Percentiles rank a stretch among this genome's conserved stretches.
Conservation (phyloP, 2,888 invertebrate species). For the Pilophorus perplexus region DNA sequence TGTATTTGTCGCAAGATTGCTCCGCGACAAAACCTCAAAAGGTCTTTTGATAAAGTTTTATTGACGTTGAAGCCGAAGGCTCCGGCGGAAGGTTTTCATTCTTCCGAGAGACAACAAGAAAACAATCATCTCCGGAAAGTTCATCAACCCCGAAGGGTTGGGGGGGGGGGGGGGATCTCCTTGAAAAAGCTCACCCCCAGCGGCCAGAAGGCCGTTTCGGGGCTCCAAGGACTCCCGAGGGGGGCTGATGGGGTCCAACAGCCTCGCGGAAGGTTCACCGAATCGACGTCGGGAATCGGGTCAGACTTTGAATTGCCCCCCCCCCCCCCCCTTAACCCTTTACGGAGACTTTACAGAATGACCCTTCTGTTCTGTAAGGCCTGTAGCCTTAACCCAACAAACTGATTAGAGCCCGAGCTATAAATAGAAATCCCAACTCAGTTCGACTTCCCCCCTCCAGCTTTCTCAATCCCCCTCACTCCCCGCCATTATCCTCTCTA, state of each 20-base stretch:
- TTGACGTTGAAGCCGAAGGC: too few relatives aligned
- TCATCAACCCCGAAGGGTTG: background rate
- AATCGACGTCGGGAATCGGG: slow-evolving; percentile 31
- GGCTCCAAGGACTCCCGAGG: background rate
- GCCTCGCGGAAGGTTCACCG: slow-evolving; percentile 20
- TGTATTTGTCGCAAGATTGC: too few relatives aligned
- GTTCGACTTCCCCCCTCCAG: slow-evolving; percentile 12
- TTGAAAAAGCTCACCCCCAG: background rate
- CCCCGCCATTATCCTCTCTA: too few relatives aligned
- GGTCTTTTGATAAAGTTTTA: too few relatives aligned
- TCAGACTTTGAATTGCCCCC: slow-evolving; percentile 12
- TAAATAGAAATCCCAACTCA: slow-evolving; percentile 18
- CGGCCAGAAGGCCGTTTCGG: background rate
- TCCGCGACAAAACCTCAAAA: too few relatives aligned
- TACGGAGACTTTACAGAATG: background rate
- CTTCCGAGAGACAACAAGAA: too few relatives aligned
- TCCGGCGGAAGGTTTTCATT: too few relatives aligned
- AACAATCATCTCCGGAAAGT: too few relatives aligned
- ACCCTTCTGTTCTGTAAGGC: background rate
- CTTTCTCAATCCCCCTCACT: slow-evolving; percentile 19
- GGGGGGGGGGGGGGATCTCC: background rate
- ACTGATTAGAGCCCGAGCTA: slow-evolving; percentile 30
- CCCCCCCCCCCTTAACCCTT: too few relatives aligned
- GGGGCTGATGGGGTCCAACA: background rate
- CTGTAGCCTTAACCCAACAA: too few relatives aligned